These are phyloP conservation scores for Daphoenositta chrysoptera DNA, from an alignment of 2,113 vertebrate species.

Conservation along the genomic window DNA sequence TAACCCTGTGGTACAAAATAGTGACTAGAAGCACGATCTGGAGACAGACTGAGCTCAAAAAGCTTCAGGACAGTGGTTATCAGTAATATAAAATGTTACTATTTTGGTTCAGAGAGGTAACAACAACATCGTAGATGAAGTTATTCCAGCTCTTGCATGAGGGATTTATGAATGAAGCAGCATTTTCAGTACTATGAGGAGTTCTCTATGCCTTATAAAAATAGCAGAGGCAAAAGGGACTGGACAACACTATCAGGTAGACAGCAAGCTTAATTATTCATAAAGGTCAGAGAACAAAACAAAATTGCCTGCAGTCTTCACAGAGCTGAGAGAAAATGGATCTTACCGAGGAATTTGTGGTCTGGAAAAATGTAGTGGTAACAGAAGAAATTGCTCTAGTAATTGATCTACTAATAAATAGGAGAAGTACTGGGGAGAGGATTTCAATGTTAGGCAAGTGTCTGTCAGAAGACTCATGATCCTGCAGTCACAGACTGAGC, in stretches of 20 bases:
- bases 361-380: background rate
- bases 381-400: background rate
- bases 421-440: background rate
- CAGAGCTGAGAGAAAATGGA: background rate
- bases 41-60: background rate
- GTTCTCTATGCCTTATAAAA: background rate
- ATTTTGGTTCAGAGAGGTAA: background rate
- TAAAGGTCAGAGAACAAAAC: slow-evolving; percentile 57
- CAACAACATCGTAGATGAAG: background rate
- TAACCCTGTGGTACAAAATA: background rate
- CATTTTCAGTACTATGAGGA: background rate
- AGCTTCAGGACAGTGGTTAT: background rate
- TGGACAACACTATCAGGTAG: background rate
- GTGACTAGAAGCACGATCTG: background rate
- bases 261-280: slow-evolving; percentile 55
- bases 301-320: background rate
- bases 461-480: background rate
- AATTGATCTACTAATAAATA: background rate
- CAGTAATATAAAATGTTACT: background rate
- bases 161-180: background rate
- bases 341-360: background rate
- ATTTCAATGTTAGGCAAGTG: background rate
- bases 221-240: background rate
- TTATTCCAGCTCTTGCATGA: background rate
- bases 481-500: background rate